Conservation (phyloP, 1,140 invertebrate genomes). For the Drosophila cardini region DNA sequence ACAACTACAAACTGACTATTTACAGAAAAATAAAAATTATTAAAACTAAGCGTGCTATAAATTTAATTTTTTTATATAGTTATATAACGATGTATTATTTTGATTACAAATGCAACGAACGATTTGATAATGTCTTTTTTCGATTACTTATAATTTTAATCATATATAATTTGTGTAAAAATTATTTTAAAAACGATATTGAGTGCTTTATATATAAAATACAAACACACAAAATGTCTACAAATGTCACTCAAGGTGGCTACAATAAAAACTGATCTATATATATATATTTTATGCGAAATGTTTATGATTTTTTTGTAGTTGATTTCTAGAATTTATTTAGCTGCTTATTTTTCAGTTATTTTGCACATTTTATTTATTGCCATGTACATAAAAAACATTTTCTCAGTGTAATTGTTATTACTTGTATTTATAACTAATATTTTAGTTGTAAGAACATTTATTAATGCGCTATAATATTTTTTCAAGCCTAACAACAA, state of each 20-base stretch:
- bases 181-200: slow-evolving; percentile 37
- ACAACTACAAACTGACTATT: slow-evolving; percentile 18
- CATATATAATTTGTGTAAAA: slow-evolving; percentile 50
- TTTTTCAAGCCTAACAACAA: slow-evolving; percentile 52
- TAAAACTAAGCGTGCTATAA: slow-evolving; percentile 49
- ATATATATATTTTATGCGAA: slow-evolving; percentile 34
- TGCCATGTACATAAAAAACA: slow-evolving; percentile 25
- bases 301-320: slow-evolving; percentile 39
- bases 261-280: slow-evolving; percentile 60
- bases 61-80: slow-evolving; percentile 32
- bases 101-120: slow-evolving; percentile 47
- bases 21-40: not conserved
- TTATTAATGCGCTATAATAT: slow-evolving; percentile 46
- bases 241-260: slow-evolving; percentile 41
- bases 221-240: slow-evolving; percentile 16
- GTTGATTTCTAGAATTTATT: slow-evolving; percentile 14
- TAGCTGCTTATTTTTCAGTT: slow-evolving; percentile 9
- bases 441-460: slow-evolving; percentile 44
- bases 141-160: slow-evolving; percentile 28
- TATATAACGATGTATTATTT: slow-evolving; percentile 39
- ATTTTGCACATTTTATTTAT: slow-evolving; percentile 6
- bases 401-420: slow-evolving; percentile 70
- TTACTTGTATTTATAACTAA: slow-evolving; percentile 3
- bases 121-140: slow-evolving; percentile 42
- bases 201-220: slow-evolving; percentile 42